Evolutionary conservation across 1,140 invertebrate genomes (phyloP), one percentile per base, ranked within the genome.

Genomic region (Condylostylus longicornis): DNA sequence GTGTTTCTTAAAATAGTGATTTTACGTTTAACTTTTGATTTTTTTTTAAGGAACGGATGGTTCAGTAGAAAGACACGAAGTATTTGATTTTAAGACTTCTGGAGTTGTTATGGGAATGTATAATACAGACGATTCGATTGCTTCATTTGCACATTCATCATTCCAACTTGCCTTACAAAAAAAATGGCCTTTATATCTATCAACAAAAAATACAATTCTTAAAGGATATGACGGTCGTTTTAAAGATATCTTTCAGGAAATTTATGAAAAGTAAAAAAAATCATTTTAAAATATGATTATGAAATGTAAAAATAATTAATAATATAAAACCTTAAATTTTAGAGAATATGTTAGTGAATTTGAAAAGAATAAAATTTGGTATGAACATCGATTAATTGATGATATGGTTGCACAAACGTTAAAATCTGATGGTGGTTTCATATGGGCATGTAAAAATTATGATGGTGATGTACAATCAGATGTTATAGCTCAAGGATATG

Each of bases 371-470:
- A 76, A 76, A 33, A 87, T 89, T 44, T 88, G 81, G 79, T 90
- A 91, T 58, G 87, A 91, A 61, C 87, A 91, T 62, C 69, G 87
- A n/a, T 64, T 90, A 18, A 90, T 90, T 51, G 87, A 91, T 58
- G 87, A 91, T 52, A 89, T 88, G 83, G 86, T 91, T 17, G 87
- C 87, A 8, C 85, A 90, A 61, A 78, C 73, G 6, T 64, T 91
- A 32, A 91, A 91, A 63, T 79, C 81, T 15, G 72, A 71, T 25
- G 85, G 85, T 37, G 82, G 82, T n/a, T 89, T 89, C 63, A 79
- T 90, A 2, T 90, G 85, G 85, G 78, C 85, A 6, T 89, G 85
- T 63, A 90, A 90, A 62, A 89, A 90, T 55, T 90, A 90, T 56
- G 86, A 90, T 53, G 86, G 86, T 18, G 86, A 90, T 61, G 86